A percentile compares a stretch with the other conserved stretches of the same genome.
Evolutionary conservation across 2,797 vertebrate genomes (phyloP).

Genomic region (Columba guinea): DNA sequence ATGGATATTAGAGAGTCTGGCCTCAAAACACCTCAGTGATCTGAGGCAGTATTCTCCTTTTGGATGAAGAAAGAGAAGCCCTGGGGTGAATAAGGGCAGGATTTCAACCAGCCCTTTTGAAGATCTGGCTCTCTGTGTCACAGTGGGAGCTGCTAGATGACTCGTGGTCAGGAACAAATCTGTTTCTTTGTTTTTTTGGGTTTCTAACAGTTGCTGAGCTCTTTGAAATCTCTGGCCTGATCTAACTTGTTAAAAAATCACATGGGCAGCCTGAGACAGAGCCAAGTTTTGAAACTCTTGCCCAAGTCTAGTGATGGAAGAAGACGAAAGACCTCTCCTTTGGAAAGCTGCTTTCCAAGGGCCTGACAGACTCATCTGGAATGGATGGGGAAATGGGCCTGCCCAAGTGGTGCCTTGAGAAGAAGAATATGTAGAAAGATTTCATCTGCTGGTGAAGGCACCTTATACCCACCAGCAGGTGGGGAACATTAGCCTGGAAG

Average conservation of each 20-base stretch:
- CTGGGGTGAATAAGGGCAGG: neutral
- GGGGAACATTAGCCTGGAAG: neutral
- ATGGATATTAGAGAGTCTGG: neutral
- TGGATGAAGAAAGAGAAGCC: constrained; percentile 22
- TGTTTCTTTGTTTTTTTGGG: neutral
- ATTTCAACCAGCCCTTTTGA: constrained; percentile 33
- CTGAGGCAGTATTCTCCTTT: neutral
- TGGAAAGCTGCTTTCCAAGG: neutral
- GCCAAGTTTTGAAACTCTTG: neutral
- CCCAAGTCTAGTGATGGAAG: neutral
- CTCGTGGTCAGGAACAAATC: constrained; percentile 34
- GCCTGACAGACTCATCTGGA: neutral
- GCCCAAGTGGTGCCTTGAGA: rapidly evolving
- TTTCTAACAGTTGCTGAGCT: constrained; percentile 24
- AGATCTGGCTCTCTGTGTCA: constrained; percentile 16
- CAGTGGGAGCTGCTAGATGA: constrained; percentile 33
- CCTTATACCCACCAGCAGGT: neutral
- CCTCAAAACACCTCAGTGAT: neutral
- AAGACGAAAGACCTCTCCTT: neutral
- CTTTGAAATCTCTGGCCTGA: constrained; percentile 49
- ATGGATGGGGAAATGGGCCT: neutral
- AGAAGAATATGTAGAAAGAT: neutral
- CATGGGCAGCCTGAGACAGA: constrained; percentile 2
- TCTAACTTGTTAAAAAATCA: constrained; percentile 19
- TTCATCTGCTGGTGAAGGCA: neutral